Conservation (phyloP, 2,888 invertebrate genomes). For the Drosophila melanocephala region DNA sequence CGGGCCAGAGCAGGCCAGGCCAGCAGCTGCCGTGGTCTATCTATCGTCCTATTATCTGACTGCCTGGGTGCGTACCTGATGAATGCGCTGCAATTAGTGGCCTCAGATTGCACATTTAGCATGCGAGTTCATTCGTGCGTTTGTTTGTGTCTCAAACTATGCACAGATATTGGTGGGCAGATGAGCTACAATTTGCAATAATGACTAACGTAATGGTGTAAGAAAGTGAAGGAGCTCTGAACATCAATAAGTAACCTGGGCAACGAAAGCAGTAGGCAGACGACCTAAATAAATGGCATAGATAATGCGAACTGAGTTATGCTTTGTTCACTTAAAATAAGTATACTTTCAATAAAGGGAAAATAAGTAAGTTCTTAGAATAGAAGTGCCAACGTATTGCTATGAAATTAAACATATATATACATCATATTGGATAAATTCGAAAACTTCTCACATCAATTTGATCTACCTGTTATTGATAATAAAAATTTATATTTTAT, state of each 20-base stretch:
- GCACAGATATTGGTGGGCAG: slow-evolving; percentile 39
- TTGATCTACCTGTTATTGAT: background rate
- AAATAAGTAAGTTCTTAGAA: background rate
- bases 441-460: background rate
- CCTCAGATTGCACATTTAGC: slow-evolving; percentile 76
- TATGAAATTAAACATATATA: background rate
- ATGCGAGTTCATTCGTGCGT: slow-evolving; percentile 32
- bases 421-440: background rate
- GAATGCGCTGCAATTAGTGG: slow-evolving; percentile 75
- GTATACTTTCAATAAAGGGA: background rate
- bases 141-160: slow-evolving; percentile 33
- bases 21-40: slow-evolving; percentile 46
- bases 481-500: background rate
- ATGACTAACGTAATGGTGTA: slow-evolving; percentile 39
- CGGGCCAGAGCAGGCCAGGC: background rate
- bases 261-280: background rate
- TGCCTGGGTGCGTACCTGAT: slow-evolving; percentile 69
- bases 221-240: slow-evolving; percentile 1
- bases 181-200: slow-evolving; percentile 50
- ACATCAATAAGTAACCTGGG: slow-evolving; percentile 20
- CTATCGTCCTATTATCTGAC: slow-evolving; percentile 32
- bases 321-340: slow-evolving; percentile 1
- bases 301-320: slow-evolving; percentile 12
- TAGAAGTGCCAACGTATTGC: background rate
- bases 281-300: slow-evolving; percentile 12